Evolutionary conservation across 2,888 invertebrate genomes (phyloP).

Genomic region (Phaonia tiefii): DNA sequence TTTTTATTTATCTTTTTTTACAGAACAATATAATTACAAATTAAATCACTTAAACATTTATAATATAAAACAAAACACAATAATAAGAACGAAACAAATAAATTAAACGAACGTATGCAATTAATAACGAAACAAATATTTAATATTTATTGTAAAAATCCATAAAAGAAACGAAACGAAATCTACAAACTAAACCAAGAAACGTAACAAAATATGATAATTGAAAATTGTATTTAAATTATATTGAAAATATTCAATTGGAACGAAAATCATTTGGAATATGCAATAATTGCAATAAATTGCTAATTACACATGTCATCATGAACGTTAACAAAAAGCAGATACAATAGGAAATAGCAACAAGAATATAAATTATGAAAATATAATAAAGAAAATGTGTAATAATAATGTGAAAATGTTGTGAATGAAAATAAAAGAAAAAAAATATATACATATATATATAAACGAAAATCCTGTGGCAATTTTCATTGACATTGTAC

Average conservation of each 20-base stretch:
- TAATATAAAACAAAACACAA: neutral
- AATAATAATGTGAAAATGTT: constrained; percentile 65
- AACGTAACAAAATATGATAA: neutral
- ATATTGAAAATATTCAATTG: neutral
- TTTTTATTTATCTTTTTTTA: constrained; percentile 60
- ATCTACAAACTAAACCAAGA: constrained; percentile 2
- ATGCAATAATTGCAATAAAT: constrained; percentile 47
- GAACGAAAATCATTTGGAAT: constrained; percentile 40
- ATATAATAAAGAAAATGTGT: constrained; percentile 39
- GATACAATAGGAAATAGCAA: neutral
- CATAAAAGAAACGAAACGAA: constrained; percentile 20
- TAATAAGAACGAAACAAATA: neutral
- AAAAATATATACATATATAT: constrained; percentile 58
- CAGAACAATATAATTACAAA: constrained; percentile 49
- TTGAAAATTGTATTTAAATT: neutral
- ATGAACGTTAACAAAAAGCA: constrained; percentile 38
- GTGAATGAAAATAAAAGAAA: constrained; percentile 63
- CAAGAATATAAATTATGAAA: constrained; percentile 41
- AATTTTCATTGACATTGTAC: too few relatives aligned
- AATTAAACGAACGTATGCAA: constrained; percentile 12
- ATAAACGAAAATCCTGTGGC: constrained; percentile 42
- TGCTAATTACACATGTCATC: constrained; percentile 54
- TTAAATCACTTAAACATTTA: too few relatives aligned
- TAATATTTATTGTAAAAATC: constrained; percentile 52
- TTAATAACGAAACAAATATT: constrained; percentile 30